Evolutionary conservation across 2,797 vertebrate species (phyloP), one percentile per base, ranked within the genome.

Genomic region (Argentina silus): DNA sequence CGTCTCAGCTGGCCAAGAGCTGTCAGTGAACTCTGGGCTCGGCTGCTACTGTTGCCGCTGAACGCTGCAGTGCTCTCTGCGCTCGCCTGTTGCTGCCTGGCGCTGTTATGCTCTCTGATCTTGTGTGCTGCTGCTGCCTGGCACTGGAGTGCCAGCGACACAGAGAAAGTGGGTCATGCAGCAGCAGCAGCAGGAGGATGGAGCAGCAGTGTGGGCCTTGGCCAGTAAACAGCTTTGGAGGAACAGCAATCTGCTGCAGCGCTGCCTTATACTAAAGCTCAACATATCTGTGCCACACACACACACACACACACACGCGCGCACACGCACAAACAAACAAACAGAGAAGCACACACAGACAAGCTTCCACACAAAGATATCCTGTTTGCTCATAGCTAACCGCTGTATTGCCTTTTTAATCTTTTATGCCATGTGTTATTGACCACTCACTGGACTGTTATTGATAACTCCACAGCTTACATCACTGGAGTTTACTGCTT

Each of bases 121-220:
- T 69, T 65, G 77, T 84, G 61, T 84, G 66, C 69, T 42, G 5
- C 74, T 69, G 21, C 47, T 36, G 70, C 80, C 85, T 89, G 84
- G 75, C 78, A 79, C 72, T 78, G 82, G 47, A 9, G 47, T 83
- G 75, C 74, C 76, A 83, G 78, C 23, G 23, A 12, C 36, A 74
- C 81, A 45, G 73, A 74, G 81, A 91, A 93, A 93, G 77, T 93
- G 92, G 93, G 93, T 94, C 93, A 93, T 82, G 77, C 86, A 62
- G 53, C 69, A 86, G 79, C 85, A 83, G 79, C 82, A 66, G 9
- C 7, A 79, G 82, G 84, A 86, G 83, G 84, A 87, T 85, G 84
- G 79, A 79, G n/a, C 44, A 78, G 86, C 88, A 80, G 71, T 83
- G 83, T 82, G 81, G 85, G 86, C 85, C 86, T 85, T 78, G 83